Evolutionary conservation across 2,113 vertebrate genomes (phyloP).

Genomic region (Tretioscincus oriximinensis): DNA sequence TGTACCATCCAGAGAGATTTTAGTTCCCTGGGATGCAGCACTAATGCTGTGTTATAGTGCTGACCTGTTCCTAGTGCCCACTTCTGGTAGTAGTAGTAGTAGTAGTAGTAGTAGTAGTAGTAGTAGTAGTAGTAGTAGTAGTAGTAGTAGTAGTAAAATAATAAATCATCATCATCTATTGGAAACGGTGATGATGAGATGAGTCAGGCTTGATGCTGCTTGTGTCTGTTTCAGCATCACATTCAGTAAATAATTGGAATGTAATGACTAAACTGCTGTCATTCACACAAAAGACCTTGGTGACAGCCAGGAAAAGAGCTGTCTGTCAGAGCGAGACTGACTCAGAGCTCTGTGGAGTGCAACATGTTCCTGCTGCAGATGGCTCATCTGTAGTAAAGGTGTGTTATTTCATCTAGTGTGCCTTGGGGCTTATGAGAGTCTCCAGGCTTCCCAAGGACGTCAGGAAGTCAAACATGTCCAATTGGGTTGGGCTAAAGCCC

Average conservation of each 20-base stretch:
- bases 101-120: no score
- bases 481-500: neutral
- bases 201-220: conserved; percentile 50
- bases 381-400: neutral
- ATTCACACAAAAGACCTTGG: conserved; percentile 23
- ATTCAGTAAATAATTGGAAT: conserved; percentile 34
- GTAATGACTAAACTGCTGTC: conserved; percentile 18
- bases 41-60: conserved; percentile 38
- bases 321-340: conserved; percentile 52
- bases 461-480: neutral
- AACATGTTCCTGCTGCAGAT: conserved; percentile 26
- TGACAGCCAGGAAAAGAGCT: conserved; percentile 40
- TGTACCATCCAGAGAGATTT: conserved; percentile 49
- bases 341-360: conserved; percentile 46
- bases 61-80: neutral
- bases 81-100: neutral
- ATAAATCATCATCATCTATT: no score
- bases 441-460: fast-evolving
- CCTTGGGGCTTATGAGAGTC: fast-evolving
- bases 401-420: fast-evolving
- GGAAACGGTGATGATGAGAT: conserved; percentile 46
- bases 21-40: no score
- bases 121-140: no score
- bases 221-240: conserved; percentile 32
- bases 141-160: no score